Conservation (phyloP, 2,888 invertebrate genomes). For the Chydorus sphaericus region DNA sequence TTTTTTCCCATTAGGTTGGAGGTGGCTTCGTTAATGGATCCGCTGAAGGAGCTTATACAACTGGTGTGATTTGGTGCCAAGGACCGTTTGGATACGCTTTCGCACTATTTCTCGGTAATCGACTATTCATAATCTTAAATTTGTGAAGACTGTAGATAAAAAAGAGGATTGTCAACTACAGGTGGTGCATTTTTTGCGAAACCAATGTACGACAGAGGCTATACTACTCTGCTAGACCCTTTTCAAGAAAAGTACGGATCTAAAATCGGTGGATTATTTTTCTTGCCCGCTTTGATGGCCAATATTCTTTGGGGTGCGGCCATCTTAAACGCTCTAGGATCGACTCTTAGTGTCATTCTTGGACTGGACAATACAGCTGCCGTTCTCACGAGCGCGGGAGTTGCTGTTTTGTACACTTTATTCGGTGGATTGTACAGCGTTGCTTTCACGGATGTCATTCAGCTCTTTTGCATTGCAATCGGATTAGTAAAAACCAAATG, state of each 20-base stretch:
- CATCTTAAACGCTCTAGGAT: constrained; percentile 81
- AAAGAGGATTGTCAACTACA: too few relatives aligned
- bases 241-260: constrained; percentile 92
- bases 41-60: constrained; percentile 88
- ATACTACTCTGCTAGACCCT: constrained; percentile 97
- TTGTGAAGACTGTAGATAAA: neutral
- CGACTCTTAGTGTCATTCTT: constrained; percentile 44
- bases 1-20: constrained; percentile 98
- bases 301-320: constrained; percentile 99
- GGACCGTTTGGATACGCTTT: constrained; percentile 98
- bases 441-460: constrained; percentile 56
- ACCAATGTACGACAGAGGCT: constrained; percentile 92
- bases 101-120: constrained; percentile 84
- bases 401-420: constrained; percentile 48
- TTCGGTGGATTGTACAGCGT: constrained; percentile 53
- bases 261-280: constrained; percentile 91
- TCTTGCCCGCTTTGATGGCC: constrained; percentile 89
- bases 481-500: constrained; percentile 39
- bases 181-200: constrained; percentile 97
- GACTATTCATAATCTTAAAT: too few relatives aligned
- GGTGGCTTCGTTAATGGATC: constrained; percentile 99
- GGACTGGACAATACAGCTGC: constrained; percentile 37
- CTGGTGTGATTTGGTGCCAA: constrained; percentile 91
- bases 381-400: constrained; percentile 41
- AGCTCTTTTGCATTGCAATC: constrained; percentile 46